Base-by-base conservation (phyloP, 2,797 vertebrate species). In the Adrianichthys oophorus region DNA sequence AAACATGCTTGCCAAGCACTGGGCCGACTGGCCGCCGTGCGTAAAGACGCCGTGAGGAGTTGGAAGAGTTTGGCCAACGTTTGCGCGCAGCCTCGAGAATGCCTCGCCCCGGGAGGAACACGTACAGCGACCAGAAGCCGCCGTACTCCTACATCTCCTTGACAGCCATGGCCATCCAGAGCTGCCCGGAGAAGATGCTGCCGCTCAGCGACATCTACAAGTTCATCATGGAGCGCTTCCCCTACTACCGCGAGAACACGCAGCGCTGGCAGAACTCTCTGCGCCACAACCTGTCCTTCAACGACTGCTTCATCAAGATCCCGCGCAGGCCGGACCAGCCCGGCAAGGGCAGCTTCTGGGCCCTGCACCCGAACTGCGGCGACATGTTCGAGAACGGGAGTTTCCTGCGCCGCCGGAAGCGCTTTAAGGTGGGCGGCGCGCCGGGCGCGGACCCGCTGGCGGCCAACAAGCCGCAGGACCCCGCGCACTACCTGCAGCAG, bases 191-290 rank as follows among this genome's bases (percentile, higher is more conserved):
- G 88, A 98, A 98, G 93, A 99, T 99, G 97, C 90, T 99, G 46
- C 96, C 96, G 1, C 92, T 99, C 53, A 98, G 96, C 70, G 97
- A 98, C 86, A 99, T 98, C 80, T 99, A 99, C 90, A 96, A 95
- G 92, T 98, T 99, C 91, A 98, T 99, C 85, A 98, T 98, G 96
- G 96, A 99, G 79, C 92, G 96, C 42, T 99, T 99, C 83, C 97
- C 97, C 1, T 98, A 95, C 87, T 99, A 98, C 85, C 91, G 97
- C 62, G 96, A 98, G 89, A 95, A 98, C 92, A 98, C 96, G 16
- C 96, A 98, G 88, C 93, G 96, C 56, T 99, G 97, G 97, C 97
- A 99, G 85, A 99, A 99, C 90, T 98, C 96, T 10, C 87, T 99
- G 53, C 93, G 96, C 15, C 97, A 99, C 93, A 98, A 99, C 82